Evolutionary conservation across 2,113 vertebrate species (phyloP), one percentile per base, ranked within the genome.

Genomic region (Rhinolophus sinicus): DNA sequence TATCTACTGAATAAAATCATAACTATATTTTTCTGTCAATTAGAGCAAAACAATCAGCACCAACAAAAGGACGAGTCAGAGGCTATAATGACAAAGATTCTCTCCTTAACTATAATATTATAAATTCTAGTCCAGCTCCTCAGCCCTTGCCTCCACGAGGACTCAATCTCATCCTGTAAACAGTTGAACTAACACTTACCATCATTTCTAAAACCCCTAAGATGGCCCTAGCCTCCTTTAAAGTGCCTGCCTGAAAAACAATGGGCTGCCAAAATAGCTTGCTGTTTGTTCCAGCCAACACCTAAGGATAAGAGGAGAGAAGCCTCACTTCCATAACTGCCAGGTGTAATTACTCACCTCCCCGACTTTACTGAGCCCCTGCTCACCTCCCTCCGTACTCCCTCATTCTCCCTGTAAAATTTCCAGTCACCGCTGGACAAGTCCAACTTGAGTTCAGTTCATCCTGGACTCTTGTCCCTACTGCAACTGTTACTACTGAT

Each of bases 291-390:
- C n/a, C 44, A n/a, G 81, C n/a, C 52, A 12, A 28, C 28, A 24
- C 54, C 52, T 8, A 52, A 40, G 70, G 52, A 33, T 8, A 26
- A 28, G 30, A 50, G 84, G 52, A 12, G 0, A 18, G 54, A 28
- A 8, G 16, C 2, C 67, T 33, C 16, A 2, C 26, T 3, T 28
- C 9, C 0, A 1, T 60, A 13, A 8, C 1, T 1, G 64, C 26
- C 70, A 11, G n/a, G 9, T 3, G 11, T 22, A 6, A 62, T 10
- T 26, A n/a, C 4, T 21, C 80, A 56, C 60, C 2, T 24, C 10
- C 38, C 30, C 26, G 62, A 52, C 60, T 47, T 80, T 9, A 6
- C 6, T 0, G 80, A 70, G 52, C 26, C 62, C 62, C n/a, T 6
- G 19, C 5, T 2, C 28, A 30, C 22, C n/a, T 10, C 28, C 33